phyloP scores from a whole-genome alignment of 2,888 invertebrate genomes.

The Sceliomorpha sp. region DNA sequence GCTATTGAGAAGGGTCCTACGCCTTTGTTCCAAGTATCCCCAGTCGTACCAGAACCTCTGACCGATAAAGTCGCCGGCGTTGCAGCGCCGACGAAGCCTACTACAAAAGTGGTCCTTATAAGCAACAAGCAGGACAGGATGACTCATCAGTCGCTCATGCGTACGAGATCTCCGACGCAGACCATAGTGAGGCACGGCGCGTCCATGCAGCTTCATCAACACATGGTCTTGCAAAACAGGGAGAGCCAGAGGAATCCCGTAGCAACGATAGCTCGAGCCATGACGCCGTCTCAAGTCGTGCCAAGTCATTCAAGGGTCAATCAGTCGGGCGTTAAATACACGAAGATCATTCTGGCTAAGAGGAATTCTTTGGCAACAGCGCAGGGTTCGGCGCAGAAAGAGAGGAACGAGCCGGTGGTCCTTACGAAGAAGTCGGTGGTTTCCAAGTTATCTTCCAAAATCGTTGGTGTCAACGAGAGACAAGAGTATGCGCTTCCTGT shows the following conservation, averaged over 20 bases:
- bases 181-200: conserved; percentile 51
- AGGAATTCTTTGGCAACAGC: conserved; percentile 64
- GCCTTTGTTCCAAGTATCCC: conserved; percentile 55
- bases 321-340: conserved; percentile 78
- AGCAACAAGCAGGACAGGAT: conserved; percentile 73
- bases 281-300: conserved; percentile 53
- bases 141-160: conserved; percentile 53
- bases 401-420: conserved; percentile 66
- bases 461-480: conserved; percentile 55
- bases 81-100: conserved; percentile 56
- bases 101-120: conserved; percentile 73
- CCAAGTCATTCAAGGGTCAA: conserved; percentile 46
- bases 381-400: conserved; percentile 46
- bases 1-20: conserved; percentile 64
- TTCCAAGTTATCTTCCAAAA: conserved; percentile 42
- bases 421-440: conserved; percentile 66
- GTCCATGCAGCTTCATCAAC: conserved; percentile 38
- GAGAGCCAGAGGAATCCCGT: conserved; percentile 37
- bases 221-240: conserved; percentile 50
- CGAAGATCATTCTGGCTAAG: conserved; percentile 82
- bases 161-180: conserved; percentile 51
- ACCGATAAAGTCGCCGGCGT: conserved; percentile 29
- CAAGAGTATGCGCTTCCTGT: conserved; percentile 62
- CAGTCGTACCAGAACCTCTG: conserved; percentile 49
- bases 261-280: conserved; percentile 26